Evolutionary conservation across 2,797 vertebrate species (phyloP).

Genomic region (Diceros bicornis): DNA sequence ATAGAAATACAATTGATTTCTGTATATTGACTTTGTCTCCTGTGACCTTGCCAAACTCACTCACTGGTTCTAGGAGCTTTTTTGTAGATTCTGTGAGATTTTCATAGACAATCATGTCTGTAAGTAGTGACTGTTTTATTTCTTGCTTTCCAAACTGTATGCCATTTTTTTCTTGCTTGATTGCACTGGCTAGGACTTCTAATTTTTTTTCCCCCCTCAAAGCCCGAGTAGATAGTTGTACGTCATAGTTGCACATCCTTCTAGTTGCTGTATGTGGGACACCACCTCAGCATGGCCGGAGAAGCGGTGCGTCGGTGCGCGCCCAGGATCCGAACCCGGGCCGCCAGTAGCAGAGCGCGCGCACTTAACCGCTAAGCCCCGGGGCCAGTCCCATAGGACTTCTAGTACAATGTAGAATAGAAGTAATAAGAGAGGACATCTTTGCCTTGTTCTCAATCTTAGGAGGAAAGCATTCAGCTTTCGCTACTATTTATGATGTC

Average conservation of each 20-base stretch:
- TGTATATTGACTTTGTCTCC: background rate
- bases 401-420: background rate
- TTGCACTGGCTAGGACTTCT: background rate
- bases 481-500: background rate
- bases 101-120: background rate
- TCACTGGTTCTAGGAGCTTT: background rate
- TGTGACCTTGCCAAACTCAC: background rate
- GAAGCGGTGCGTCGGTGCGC: no score
- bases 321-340: no score
- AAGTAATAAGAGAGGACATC: background rate
- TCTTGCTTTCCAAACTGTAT: background rate
- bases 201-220: no score
- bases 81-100: slow-evolving; percentile 21
- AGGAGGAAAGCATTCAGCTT: background rate
- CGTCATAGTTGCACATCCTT: no score
- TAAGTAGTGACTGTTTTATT: slow-evolving; percentile 17
- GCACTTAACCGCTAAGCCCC: no score
- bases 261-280: no score
- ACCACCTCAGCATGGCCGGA: no score
- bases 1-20: background rate
- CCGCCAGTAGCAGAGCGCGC: no score
- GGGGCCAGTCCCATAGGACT: background rate
- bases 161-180: slow-evolving; percentile 6
- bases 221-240: no score
- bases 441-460: slow-evolving; percentile 27